A percentile compares a stretch with the other conserved stretches of the same genome.
Evolutionary conservation across 1,140 invertebrate species (phyloP).

Genomic region (Coptotermes formosanus): DNA sequence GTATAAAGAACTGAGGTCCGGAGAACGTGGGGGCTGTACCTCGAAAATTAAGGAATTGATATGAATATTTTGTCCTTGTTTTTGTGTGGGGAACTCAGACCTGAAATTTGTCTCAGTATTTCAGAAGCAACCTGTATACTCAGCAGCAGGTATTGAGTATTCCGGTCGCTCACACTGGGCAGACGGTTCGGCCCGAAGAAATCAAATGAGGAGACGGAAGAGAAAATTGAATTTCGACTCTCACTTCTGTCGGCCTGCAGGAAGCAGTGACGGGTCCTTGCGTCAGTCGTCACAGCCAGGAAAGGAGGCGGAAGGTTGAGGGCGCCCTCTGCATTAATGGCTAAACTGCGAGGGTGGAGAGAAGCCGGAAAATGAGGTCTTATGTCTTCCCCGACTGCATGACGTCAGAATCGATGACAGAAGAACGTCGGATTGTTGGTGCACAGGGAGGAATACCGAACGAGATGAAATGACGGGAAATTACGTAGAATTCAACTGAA

Average conservation of each 20-base stretch:
- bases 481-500: background rate
- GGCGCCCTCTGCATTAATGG: background rate
- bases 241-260: background rate
- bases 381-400: background rate
- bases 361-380: background rate
- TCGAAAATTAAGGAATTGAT: too few relatives aligned
- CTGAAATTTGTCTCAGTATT: too few relatives aligned
- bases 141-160: too few relatives aligned
- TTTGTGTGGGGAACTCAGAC: too few relatives aligned
- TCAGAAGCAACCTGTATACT: too few relatives aligned
- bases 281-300: background rate
- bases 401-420: background rate
- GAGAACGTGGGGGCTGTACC: too few relatives aligned
- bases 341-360: background rate
- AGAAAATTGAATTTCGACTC: background rate
- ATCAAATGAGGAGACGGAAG: background rate
- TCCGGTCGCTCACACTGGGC: too few relatives aligned
- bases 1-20: too few relatives aligned
- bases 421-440: background rate
- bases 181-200: background rate
- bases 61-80: too few relatives aligned
- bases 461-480: background rate
- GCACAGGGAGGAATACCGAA: background rate
- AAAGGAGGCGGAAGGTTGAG: background rate
- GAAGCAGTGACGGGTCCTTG: background rate